Conservation (phyloP, 2,888 invertebrate species). For the Leptarthrus brevirostris region DNA sequence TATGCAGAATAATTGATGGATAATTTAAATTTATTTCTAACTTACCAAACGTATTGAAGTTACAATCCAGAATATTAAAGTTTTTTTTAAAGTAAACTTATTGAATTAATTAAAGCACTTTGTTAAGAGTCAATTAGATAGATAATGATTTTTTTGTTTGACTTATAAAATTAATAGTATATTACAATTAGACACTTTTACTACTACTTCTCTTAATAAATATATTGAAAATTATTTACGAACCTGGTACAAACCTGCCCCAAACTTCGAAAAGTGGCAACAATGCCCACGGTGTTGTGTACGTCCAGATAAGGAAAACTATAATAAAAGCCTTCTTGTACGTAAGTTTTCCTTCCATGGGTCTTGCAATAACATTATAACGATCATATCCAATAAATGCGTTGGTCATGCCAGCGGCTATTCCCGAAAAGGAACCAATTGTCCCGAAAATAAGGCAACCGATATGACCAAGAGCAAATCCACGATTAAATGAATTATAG, state of each 20-base stretch:
- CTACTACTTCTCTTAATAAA: too few species aligned
- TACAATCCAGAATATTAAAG: too few species aligned
- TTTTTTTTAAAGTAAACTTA: too few species aligned
- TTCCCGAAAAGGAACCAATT: conserved; percentile 81
- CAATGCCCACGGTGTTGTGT: conserved; percentile 82
- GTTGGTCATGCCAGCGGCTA: conserved; percentile 83
- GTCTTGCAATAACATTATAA: conserved; percentile 80
- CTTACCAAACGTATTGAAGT: too few species aligned
- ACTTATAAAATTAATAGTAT: too few species aligned
- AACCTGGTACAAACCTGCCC: conserved; percentile 82
- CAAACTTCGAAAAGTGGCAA: conserved; percentile 84
- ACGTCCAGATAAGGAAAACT: conserved; percentile 79
- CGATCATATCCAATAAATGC: conserved; percentile 88
- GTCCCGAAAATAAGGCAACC: conserved; percentile 83
- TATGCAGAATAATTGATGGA: too few species aligned
- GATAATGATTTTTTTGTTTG: too few species aligned
- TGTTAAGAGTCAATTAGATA: too few species aligned
- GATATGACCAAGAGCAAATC: conserved; percentile 78
- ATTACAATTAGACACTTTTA: too few species aligned
- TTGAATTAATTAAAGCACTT: too few species aligned
- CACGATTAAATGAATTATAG: conserved; percentile 82
- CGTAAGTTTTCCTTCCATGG: conserved; percentile 83
- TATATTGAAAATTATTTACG: conserved; percentile 51
- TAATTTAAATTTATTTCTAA: too few species aligned
- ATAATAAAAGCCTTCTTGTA: conserved; percentile 81